These are phyloP conservation scores for Cephus pulcher DNA, from an alignment of 2,888 invertebrate genomes.

Conservation along the genomic window DNA sequence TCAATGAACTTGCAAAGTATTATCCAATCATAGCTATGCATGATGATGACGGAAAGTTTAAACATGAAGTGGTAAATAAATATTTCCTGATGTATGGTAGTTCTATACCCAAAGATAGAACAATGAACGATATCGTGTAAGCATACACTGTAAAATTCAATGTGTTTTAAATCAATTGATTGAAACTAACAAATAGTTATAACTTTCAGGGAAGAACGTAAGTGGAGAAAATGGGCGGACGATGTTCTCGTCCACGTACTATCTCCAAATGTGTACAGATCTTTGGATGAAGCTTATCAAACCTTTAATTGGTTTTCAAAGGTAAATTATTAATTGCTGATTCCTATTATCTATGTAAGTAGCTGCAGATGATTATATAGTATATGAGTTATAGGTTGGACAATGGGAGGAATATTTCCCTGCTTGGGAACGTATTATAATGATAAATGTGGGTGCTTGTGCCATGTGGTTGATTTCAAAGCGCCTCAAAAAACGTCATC, in stretches of 20 bases:
- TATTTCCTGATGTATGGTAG: slow-evolving; percentile 88
- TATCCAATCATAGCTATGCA: slow-evolving; percentile 80
- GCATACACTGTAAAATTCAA: slow-evolving; percentile 35
- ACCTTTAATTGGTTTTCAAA: slow-evolving; percentile 96
- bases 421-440: slow-evolving; percentile 83
- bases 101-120: slow-evolving; percentile 68
- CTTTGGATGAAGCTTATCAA: slow-evolving; percentile 84
- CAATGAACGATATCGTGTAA: slow-evolving; percentile 72
- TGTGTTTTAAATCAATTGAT: neutral
- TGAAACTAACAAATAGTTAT: neutral
- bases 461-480: slow-evolving; percentile 96
- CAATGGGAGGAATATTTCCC: slow-evolving; percentile 93
- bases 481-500: slow-evolving; percentile 84
- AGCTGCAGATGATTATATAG: slow-evolving; percentile 9
- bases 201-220: slow-evolving; percentile 83
- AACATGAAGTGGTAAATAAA: slow-evolving; percentile 84
- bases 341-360: neutral
- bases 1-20: slow-evolving; percentile 79
- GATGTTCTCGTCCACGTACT: slow-evolving; percentile 89
- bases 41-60: slow-evolving; percentile 76
- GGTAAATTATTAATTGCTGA: slow-evolving; percentile 48
- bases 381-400: slow-evolving; percentile 72
- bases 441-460: slow-evolving; percentile 91
- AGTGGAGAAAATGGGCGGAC: slow-evolving; percentile 98
- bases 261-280: slow-evolving; percentile 97